Conservation (phyloP, 2,797 vertebrate genomes). For the Sciurus carolinensis region DNA sequence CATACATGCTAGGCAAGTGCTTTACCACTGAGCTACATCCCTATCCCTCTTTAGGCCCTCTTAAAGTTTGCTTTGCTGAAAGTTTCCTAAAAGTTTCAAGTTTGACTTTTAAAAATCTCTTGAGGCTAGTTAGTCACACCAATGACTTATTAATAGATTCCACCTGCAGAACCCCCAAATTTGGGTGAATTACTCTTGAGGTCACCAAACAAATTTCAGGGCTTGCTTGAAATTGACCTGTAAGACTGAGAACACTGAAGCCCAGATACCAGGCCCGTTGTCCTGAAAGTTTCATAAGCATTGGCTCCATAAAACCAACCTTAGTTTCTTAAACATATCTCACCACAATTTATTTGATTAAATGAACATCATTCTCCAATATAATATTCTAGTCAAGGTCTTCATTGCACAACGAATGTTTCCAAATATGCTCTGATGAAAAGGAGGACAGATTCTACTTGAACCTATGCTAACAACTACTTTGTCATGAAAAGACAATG, state of each 20-base stretch:
- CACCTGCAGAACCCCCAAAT: background rate
- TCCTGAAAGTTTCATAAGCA: background rate
- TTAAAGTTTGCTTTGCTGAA: conserved; percentile 17
- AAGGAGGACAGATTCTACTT: background rate
- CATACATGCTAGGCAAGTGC: background rate
- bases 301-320: background rate
- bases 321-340: no score
- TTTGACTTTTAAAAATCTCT: conserved; percentile 11
- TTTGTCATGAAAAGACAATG: background rate
- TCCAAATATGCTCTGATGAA: background rate
- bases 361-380: no score
- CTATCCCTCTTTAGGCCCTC: background rate
- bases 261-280: background rate
- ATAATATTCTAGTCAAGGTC: background rate
- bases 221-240: background rate
- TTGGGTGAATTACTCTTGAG: background rate
- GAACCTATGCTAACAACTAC: background rate
- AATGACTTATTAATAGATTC: conserved; percentile 4
- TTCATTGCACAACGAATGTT: background rate
- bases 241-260: background rate
- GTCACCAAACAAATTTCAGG: background rate
- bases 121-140: background rate
- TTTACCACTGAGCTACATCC: background rate
- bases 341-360: no score
- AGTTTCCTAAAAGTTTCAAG: background rate